These are phyloP conservation scores for Thymallus thymallus DNA, from an alignment of 2,113 vertebrate genomes.

Conservation along the genomic window DNA sequence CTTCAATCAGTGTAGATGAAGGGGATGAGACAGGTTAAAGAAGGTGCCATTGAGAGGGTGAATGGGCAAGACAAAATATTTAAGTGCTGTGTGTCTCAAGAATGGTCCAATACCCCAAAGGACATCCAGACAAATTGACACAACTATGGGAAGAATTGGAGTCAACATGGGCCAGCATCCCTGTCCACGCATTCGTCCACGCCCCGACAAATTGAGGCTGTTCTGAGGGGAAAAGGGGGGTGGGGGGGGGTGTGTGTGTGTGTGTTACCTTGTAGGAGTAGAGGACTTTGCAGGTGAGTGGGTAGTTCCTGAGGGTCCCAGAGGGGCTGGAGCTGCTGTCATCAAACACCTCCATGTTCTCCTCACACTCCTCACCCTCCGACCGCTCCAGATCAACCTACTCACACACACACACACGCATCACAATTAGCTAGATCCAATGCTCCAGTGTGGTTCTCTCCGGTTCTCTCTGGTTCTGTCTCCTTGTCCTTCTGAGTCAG, in stretches of 20 bases:
- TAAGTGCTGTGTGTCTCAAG: too few species aligned
- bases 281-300: conserved; percentile 96
- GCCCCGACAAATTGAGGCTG: too few species aligned
- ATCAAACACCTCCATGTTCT: conserved; percentile 96
- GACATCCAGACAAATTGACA: too few species aligned
- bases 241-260: background rate
- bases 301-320: conserved; percentile 95
- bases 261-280: conserved; percentile 92
- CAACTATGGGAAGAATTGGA: too few species aligned
- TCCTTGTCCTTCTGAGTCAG: background rate
- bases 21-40: too few species aligned
- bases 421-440: background rate
- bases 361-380: conserved; percentile 93
- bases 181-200: too few species aligned
- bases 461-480: background rate
- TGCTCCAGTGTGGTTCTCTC: background rate
- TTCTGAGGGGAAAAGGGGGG: background rate
- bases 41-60: too few species aligned
- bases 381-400: conserved; percentile 85
- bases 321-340: conserved; percentile 98
- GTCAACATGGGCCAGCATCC: too few species aligned
- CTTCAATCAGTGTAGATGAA: too few species aligned
- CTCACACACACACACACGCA: conserved; percentile 43
- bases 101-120: too few species aligned
- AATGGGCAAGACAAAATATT: too few species aligned